Percentiles rank a stretch among this genome's conserved stretches.
These are phyloP conservation scores for Perca fluviatilis DNA, from an alignment of 2,113 vertebrate genomes.

Conservation along the genomic window DNA sequence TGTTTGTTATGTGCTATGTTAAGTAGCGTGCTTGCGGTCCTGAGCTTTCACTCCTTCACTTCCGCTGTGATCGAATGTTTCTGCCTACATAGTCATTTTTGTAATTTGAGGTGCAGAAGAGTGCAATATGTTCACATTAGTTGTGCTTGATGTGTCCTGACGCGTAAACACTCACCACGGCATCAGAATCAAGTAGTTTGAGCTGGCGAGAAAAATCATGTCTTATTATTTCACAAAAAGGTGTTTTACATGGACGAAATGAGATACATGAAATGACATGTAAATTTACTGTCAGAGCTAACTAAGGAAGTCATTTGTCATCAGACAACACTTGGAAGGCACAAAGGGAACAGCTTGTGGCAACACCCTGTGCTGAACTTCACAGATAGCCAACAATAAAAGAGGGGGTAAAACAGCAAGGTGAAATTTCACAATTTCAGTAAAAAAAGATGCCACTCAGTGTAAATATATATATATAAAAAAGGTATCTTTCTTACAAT, in stretches of 20 bases:
- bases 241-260: constrained; percentile 52
- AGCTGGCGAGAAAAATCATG: neutral
- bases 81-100: constrained; percentile 44
- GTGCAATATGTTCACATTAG: constrained; percentile 39
- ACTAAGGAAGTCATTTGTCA: constrained; percentile 74
- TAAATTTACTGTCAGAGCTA: constrained; percentile 69
- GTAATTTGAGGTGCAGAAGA: constrained; percentile 50
- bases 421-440: constrained; percentile 85
- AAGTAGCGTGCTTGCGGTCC: constrained; percentile 35
- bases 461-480: constrained; percentile 32
- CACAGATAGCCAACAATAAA: constrained; percentile 75
- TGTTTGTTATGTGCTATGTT: constrained; percentile 53
- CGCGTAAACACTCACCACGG: constrained; percentile 23
- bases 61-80: constrained; percentile 54
- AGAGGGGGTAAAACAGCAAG: constrained; percentile 75
- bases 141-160: constrained; percentile 40
- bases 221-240: constrained; percentile 29
- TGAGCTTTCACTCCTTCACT: constrained; percentile 49
- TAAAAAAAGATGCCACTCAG: constrained; percentile 71
- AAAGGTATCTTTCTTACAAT: constrained; percentile 72
- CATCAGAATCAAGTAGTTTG: constrained; percentile 30
- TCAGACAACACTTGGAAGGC: constrained; percentile 70
- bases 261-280: constrained; percentile 63
- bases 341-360: constrained; percentile 75
- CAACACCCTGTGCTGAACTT: constrained; percentile 76